Evolutionary conservation across 2,888 invertebrate species (phyloP), one percentile per base, ranked within the genome.

Genomic region (Dryococelus australis): DNA sequence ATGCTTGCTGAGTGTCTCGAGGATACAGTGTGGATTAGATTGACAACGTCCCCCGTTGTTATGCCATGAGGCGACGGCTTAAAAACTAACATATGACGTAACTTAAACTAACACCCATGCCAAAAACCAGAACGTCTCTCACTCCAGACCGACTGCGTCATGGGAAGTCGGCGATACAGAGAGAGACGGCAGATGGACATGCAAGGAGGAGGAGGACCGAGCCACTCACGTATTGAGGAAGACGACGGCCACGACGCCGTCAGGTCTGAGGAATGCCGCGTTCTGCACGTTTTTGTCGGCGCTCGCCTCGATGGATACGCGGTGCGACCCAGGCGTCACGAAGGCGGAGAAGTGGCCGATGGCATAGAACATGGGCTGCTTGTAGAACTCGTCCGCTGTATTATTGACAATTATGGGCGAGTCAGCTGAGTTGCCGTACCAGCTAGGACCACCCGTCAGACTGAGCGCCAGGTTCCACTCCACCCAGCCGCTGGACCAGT

Each of bases 401-500:
- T n/a, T 24, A 28, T 83, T 83, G 35, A 83, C 83, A 2, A 83
- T 27, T 5, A 83, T 43, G 28, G 80, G 80, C 13, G 80, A 80
- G 80, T 80, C 80, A 2, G 80, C 80, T 12, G 80, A 80, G 80
- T 80, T 80, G 80, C 80, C 80, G 26, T 27, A 27, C 80, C 80
- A 80, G 28, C 80, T 80, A 5, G 80, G 80, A 2, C 80, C 80
- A 13, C 80, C 80, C 28, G 26, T 28, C 80, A 80, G 1, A 20
- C 80, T 80, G 26, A 83, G 83, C 6, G 28, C 83, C 43, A 83
- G 27, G 83, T 83, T 83, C 83, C 83, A 83, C 20, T 83, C 83
- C 35, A 83, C 43, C 83, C 83, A 83, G 28, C 83, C 83, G 20
- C 16, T 43, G 35, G 43, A 28, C 83, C 83, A 83, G 83, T 83